Percentiles rank a stretch among this genome's conserved stretches.
Conservation (phyloP, 2,888 invertebrate species). For the Netelia virgata region DNA sequence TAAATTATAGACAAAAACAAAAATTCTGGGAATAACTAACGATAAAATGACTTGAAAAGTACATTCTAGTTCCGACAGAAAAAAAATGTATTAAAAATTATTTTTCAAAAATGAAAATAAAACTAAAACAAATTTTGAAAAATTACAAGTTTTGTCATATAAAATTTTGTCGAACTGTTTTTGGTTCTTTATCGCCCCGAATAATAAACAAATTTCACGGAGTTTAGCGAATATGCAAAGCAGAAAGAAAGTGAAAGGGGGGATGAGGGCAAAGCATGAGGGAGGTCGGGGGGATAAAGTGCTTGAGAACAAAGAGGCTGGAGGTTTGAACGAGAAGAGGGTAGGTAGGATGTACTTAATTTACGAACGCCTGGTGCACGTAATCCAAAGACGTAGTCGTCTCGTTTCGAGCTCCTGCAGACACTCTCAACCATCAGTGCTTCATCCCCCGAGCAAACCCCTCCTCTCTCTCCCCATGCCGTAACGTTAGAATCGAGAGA, state of each 20-base stretch:
- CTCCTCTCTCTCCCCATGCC: not conserved
- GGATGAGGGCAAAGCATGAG: not conserved
- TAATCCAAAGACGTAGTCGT: conserved; percentile 62
- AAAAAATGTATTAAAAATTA: too few relatives aligned
- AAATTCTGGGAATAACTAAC: too few relatives aligned
- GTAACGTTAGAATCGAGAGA: conserved; percentile 8
- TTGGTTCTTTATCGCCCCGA: too few relatives aligned
- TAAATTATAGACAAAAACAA: too few relatives aligned
- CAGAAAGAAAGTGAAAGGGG: not conserved
- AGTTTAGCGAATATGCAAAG: too few relatives aligned
- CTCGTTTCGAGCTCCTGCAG: conserved; percentile 30
- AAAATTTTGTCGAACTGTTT: too few relatives aligned
- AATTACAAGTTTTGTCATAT: too few relatives aligned
- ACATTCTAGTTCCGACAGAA: too few relatives aligned
- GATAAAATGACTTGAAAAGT: too few relatives aligned
- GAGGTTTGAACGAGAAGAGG: conserved; percentile 39
- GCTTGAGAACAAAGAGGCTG: conserved; percentile 41
- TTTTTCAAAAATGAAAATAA: too few relatives aligned
- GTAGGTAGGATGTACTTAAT: conserved; percentile 59
- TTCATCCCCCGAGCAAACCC: not conserved
- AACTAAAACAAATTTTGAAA: too few relatives aligned
- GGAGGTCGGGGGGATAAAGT: conserved; percentile 29
- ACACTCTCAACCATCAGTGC: not conserved
- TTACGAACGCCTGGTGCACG: conserved; percentile 64
- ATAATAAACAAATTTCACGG: too few relatives aligned